These are phyloP conservation scores for Mastomys coucha DNA, from an alignment of 2,113 vertebrate genomes.

Conservation along the genomic window DNA sequence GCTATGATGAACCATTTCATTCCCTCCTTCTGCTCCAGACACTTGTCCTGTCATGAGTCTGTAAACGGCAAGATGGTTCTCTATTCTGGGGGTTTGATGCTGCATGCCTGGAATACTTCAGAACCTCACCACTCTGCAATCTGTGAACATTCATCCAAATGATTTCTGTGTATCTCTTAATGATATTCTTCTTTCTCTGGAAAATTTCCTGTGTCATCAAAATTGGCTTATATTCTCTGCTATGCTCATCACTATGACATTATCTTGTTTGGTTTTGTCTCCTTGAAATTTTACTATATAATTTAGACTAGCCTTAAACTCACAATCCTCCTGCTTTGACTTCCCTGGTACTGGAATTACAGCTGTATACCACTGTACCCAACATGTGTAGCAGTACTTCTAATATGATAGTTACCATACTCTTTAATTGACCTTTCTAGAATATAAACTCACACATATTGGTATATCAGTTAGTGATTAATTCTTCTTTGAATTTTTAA, in stretches of 20 bases:
- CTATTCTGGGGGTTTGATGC: background rate
- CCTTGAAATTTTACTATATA: background rate
- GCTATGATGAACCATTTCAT: background rate
- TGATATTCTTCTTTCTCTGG: background rate
- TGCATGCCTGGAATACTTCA: background rate
- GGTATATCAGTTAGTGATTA: background rate
- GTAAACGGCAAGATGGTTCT: background rate
- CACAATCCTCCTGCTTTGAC: background rate
- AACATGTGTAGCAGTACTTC: background rate
- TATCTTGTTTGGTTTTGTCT: background rate
- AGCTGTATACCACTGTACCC: background rate
- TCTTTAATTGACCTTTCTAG: conserved; percentile 17
- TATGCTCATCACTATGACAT: background rate
- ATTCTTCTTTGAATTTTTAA: background rate
- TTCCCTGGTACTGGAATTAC: background rate
- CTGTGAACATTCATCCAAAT: background rate
- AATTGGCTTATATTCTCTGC: background rate
- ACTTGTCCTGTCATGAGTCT: background rate
- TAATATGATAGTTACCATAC: background rate
- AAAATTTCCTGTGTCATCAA: background rate
- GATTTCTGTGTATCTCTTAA: background rate
- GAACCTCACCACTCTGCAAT: background rate
- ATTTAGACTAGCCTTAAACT: background rate
- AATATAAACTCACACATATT: background rate
- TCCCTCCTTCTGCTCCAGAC: background rate